Percentiles rank a stretch among this genome's conserved stretches.
phyloP scores from a whole-genome alignment of 2,888 invertebrate species.

The Gerris lacustris region DNA sequence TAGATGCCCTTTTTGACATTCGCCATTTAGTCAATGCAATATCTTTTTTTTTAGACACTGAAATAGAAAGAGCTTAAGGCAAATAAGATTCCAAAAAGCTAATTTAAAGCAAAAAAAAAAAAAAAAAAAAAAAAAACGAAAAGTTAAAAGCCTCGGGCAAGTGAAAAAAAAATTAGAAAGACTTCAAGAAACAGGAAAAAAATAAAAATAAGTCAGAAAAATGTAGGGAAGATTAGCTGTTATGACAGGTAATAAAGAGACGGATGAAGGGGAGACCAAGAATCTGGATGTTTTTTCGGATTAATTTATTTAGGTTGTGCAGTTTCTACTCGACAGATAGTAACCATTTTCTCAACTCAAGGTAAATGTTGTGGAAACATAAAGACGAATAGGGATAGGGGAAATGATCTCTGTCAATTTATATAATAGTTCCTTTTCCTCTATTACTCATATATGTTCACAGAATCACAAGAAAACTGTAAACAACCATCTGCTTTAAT shows the following conservation, averaged over 20 bases:
- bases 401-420: neutral
- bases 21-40: too few species aligned
- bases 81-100: neutral
- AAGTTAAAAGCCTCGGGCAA: neutral
- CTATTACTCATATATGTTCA: too few species aligned
- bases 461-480: too few species aligned
- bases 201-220: neutral
- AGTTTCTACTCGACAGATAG: neutral
- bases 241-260: conserved; percentile 3
- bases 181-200: neutral
- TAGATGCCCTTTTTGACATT: too few species aligned
- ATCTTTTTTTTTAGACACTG: neutral
- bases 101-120: neutral
- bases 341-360: too few species aligned
- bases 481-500: too few species aligned
- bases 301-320: neutral
- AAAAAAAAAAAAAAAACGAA: neutral
- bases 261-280: neutral
- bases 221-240: neutral
- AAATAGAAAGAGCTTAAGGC: neutral
- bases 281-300: neutral
- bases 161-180: neutral
- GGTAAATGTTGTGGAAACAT: too few species aligned
- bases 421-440: neutral
- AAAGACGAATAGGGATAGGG: too few species aligned